Evolutionary conservation across 1,140 invertebrate species (phyloP), one percentile per base, ranked within the genome.

Genomic region (Drosophila kurseongensis): DNA sequence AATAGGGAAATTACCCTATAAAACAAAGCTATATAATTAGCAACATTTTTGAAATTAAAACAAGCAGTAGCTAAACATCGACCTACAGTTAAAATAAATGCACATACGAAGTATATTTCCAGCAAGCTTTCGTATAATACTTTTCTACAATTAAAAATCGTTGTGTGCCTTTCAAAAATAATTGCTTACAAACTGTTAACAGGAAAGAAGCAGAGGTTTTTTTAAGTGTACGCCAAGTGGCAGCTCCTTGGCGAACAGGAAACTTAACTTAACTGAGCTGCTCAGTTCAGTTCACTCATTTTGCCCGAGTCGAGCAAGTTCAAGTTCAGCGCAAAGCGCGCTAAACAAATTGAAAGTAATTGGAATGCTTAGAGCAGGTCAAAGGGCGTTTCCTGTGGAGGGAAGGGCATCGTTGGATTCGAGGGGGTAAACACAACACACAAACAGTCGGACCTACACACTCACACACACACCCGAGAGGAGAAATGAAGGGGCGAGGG

Each of bases 321-420:
- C 74, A 78, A 78, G 75, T 78, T 78, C 74, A 62, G 47, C 52
- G 63, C 51, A 47, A 59, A 60, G 63, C 63, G 63, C 72, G 73
- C 55, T 44, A 58, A 68, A 71, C 74, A 78, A 71, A 78, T 78
- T 78, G 75, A 71, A 78, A 77, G 74, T 71, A 78, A 78, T 77
- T 78, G 74, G 61, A 78, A 76, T 67, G 75, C 75, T 76, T 75
- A 68, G 57, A 56, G 55, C 50, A 48, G 48, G 56, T 50, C 42
- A 61, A 62, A 35, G 18, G 45, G 32, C 29, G 10, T 14, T 16
- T 51, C 29, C 48, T 16, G 29, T 35, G 16, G 9, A 13, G n/a
- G 12, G 18, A 12, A 1, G 12, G 5, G 18, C 0, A 7, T 4
- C 18, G 16, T 18, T 16, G 42, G 9, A 12, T 47, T 18, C 2